Conservation (phyloP, 1,140 invertebrate species). For the Zaprionus ghesquierei region DNA sequence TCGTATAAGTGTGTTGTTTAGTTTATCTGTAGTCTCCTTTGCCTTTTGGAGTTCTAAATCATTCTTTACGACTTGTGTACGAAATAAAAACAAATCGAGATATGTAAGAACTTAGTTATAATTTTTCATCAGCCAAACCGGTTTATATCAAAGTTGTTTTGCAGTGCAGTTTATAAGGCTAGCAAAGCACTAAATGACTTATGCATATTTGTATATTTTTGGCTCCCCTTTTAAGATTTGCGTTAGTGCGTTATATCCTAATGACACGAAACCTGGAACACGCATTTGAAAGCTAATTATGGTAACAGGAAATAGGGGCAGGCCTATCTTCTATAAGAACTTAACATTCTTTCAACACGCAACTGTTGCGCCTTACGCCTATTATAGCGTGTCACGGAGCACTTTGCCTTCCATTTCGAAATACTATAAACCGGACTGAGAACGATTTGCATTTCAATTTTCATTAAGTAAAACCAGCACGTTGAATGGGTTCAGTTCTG, state of each 20-base stretch:
- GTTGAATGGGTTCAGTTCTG: slow-evolving; percentile 8
- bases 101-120: neutral
- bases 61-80: neutral
- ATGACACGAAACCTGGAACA: neutral
- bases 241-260: neutral
- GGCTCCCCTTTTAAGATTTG: neutral
- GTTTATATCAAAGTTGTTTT: neutral
- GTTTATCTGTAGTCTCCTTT: neutral
- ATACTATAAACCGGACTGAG: neutral
- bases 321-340: neutral
- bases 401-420: neutral
- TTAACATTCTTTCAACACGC: slow-evolving; percentile 18
- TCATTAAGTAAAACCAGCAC: slow-evolving; percentile 22
- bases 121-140: neutral
- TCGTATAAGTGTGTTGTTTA: neutral
- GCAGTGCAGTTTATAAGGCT: neutral
- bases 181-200: neutral
- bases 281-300: neutral
- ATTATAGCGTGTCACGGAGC: slow-evolving; percentile 18
- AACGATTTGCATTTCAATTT: slow-evolving; percentile 26
- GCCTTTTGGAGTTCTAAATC: neutral
- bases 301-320: neutral
- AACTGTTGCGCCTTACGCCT: slow-evolving; percentile 33
- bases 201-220: neutral
- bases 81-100: neutral